A percentile compares a stretch with the other conserved stretches of the same genome.
These are phyloP conservation scores for Triplophysa yarkandensis DNA, from an alignment of 2,797 vertebrate species.

Conservation along the genomic window DNA sequence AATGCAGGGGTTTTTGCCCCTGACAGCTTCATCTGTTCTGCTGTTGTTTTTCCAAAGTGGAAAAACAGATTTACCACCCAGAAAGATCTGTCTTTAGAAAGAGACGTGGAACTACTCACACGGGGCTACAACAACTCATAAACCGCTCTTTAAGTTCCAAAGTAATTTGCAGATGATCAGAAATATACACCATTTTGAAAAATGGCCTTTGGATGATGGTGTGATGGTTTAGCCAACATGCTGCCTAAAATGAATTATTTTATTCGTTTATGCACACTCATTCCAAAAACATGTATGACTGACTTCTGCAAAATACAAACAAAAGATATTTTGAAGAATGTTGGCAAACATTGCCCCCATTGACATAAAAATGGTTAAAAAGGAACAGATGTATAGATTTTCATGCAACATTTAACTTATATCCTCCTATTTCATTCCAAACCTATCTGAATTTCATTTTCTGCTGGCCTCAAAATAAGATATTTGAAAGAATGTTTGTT, in stretches of 20 bases:
- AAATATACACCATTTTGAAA: constrained; percentile 2
- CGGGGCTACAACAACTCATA: background rate
- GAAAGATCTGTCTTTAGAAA: background rate
- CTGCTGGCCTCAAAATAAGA: too few relatives aligned
- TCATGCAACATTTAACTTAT: too few relatives aligned
- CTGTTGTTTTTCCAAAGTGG: constrained; percentile 25
- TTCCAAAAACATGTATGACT: too few relatives aligned
- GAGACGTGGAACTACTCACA: constrained; percentile 1
- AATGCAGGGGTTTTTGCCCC: background rate
- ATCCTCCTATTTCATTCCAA: too few relatives aligned
- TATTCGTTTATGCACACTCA: too few relatives aligned
- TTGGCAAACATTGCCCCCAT: too few relatives aligned
- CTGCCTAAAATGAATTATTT: background rate
- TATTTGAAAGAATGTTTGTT: too few relatives aligned
- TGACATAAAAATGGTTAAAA: too few relatives aligned
- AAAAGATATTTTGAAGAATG: too few relatives aligned
- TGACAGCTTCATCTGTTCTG: constrained; percentile 30
- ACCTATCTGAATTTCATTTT: too few relatives aligned
- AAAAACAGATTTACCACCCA: constrained; percentile 10
- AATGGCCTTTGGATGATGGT: background rate
- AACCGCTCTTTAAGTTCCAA: background rate
- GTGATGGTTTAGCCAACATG: background rate
- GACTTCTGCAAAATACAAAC: too few relatives aligned
- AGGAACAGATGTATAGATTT: too few relatives aligned
- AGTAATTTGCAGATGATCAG: background rate